Percentiles rank a stretch among this genome's conserved stretches.
Evolutionary conservation across 2,888 invertebrate genomes (phyloP).

Genomic region (Ashinkailepas kermadecensis): DNA sequence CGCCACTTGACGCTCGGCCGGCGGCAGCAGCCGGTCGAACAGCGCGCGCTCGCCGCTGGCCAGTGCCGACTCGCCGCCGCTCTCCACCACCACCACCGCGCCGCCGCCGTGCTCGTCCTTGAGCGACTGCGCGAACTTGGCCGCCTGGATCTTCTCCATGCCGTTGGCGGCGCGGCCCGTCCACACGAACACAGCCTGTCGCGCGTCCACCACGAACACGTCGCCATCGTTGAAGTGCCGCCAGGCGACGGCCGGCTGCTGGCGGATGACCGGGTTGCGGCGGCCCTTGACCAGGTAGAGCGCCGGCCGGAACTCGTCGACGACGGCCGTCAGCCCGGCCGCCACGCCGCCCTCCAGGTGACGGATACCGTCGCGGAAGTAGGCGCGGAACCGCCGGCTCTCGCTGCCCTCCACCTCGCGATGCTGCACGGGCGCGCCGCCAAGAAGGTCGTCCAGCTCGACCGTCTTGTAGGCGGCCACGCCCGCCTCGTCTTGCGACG

Average conservation of each 20-base stretch:
- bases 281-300: constrained; percentile 79
- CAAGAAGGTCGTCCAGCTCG: constrained; percentile 74
- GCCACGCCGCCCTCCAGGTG: constrained; percentile 49
- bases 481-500: constrained; percentile 69
- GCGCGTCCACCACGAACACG: constrained; percentile 70
- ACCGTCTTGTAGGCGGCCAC: constrained; percentile 79
- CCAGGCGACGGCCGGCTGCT: constrained; percentile 71
- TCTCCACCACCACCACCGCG: constrained; percentile 66
- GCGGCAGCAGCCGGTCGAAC: constrained; percentile 54
- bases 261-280: constrained; percentile 64
- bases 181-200: constrained; percentile 72
- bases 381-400: constrained; percentile 72
- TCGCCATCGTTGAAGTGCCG: constrained; percentile 74
- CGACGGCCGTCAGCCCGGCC: constrained; percentile 50
- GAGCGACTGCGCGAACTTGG: constrained; percentile 60
- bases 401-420: constrained; percentile 79
- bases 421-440: constrained; percentile 67
- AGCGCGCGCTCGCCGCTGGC: constrained; percentile 54
- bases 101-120: constrained; percentile 50
- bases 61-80: constrained; percentile 76
- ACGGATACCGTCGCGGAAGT: constrained; percentile 68
- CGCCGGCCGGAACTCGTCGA: constrained; percentile 47
- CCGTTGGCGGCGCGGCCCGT: constrained; percentile 71
- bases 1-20: constrained; percentile 36
- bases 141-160: constrained; percentile 70